Evolutionary conservation across 2,113 vertebrate species (phyloP), one percentile per base, ranked within the genome.

Genomic region (Suricata suricatta): DNA sequence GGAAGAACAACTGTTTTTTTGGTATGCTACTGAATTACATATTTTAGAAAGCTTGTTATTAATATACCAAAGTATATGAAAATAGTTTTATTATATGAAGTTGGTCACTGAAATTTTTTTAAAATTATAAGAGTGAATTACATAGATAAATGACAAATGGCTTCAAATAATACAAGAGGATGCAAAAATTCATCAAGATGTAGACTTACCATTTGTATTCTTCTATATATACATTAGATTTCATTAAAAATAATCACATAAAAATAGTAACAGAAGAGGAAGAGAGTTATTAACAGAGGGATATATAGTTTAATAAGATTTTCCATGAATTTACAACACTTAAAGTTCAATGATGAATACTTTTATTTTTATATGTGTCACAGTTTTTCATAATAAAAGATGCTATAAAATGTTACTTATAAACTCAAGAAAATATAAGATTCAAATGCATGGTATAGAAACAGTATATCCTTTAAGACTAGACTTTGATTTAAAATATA

Each of bases 361-460:
- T 50, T 88, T 35, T 57, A 77, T 77, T 88, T 74, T 60, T 71
- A 15, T 38, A 35, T 35, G 15, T 93, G 17, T 38, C 94, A 9
- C 2, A 82, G 38, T 47, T 83, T 93, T 93, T 92, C 31, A 57
- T 80, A 80, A 80, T 85, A 41, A 74, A 87, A 83, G 14, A 41
- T n/a, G 7, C 14, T 72, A 31, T 85, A 64, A 87, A 90, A 88
- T 84, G 21, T 44, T 63, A 91, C 85, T 63, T 69, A 52, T 35
- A 94, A 94, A 66, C 23, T 85, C 54, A 41, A 79, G 54, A 35
- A 89, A 81, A 60, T 90, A 25, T 19, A 94, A 92, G 72, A 83
- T 82, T 47, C 66, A 96, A 68, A 89, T 50, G 33, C 81, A 80
- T 44, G 29, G 35, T 41, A 81, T 71, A 92, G 77, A 82, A 90